Conservation (phyloP, 2,888 invertebrate species). For the Exephanes ischioxanthus region DNA sequence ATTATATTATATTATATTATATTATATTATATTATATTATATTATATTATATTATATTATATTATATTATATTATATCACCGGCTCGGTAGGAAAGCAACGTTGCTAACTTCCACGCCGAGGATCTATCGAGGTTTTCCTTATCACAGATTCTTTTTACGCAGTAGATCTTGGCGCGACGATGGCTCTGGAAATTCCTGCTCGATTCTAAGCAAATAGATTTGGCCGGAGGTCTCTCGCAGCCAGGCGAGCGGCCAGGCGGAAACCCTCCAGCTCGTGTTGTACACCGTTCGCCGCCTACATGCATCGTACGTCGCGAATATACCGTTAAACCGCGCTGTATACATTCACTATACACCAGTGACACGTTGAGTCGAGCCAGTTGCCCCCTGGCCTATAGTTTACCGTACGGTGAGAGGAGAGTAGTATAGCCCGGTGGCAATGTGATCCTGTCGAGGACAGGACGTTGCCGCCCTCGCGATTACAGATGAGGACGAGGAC, state of each 20-base stretch:
- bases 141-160: background rate
- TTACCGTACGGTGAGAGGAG: constrained; percentile 52
- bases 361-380: constrained; percentile 55
- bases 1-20: too few species aligned
- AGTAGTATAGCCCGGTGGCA: constrained; percentile 80
- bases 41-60: too few species aligned
- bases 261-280: constrained; percentile 16
- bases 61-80: too few species aligned
- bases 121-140: background rate
- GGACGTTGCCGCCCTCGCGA: constrained; percentile 84
- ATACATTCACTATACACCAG: constrained; percentile 32
- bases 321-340: constrained; percentile 4
- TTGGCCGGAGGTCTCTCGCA: constrained; percentile 72
- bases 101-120: background rate
- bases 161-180: background rate
- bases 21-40: too few species aligned
- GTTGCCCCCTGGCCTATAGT: constrained; percentile 36
- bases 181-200: constrained; percentile 75
- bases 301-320: constrained; percentile 15
- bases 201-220: constrained; percentile 78
- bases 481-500: constrained; percentile 82
- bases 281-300: background rate
- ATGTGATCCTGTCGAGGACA: constrained; percentile 84
- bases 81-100: too few species aligned
- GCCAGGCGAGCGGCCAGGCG: constrained; percentile 67